These are phyloP conservation scores for Jaculus jaculus DNA, from an alignment of 2,113 vertebrate genomes.

Conservation along the genomic window DNA sequence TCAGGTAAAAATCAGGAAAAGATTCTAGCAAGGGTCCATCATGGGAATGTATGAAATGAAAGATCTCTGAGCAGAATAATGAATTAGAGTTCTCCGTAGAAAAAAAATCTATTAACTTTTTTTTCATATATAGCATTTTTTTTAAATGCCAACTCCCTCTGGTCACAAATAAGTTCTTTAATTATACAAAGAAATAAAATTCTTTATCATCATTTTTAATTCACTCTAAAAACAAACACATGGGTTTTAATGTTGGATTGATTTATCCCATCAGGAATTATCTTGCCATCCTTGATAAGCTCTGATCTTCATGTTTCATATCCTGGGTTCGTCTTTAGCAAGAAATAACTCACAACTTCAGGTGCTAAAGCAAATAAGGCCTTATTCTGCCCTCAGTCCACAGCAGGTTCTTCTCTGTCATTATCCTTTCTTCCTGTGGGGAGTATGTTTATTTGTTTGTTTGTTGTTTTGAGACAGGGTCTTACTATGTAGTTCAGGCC, in stretches of 20 bases:
- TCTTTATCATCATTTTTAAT: neutral
- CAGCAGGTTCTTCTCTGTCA: neutral
- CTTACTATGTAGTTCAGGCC: neutral
- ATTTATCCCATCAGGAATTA: neutral
- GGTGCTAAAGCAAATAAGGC: neutral
- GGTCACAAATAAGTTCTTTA: neutral
- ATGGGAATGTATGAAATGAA: neutral
- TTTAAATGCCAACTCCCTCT: neutral
- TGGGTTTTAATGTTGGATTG: neutral
- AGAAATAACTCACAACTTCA: neutral
- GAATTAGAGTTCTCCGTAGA: neutral
- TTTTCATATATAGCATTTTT: neutral
- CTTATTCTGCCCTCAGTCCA: neutral
- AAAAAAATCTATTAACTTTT: neutral
- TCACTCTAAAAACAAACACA: neutral
- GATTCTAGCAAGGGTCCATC: neutral
- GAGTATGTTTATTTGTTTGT: too few species aligned
- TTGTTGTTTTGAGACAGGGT: neutral
- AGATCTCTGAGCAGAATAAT: neutral
- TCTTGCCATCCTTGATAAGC: neutral
- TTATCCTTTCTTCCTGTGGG: neutral
- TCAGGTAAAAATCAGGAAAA: neutral
- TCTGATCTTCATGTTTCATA: neutral
- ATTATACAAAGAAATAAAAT: slow-evolving; percentile 10
- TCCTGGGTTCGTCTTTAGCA: neutral